phyloP scores from a whole-genome alignment of 2,888 invertebrate genomes.

The Labia minor region DNA sequence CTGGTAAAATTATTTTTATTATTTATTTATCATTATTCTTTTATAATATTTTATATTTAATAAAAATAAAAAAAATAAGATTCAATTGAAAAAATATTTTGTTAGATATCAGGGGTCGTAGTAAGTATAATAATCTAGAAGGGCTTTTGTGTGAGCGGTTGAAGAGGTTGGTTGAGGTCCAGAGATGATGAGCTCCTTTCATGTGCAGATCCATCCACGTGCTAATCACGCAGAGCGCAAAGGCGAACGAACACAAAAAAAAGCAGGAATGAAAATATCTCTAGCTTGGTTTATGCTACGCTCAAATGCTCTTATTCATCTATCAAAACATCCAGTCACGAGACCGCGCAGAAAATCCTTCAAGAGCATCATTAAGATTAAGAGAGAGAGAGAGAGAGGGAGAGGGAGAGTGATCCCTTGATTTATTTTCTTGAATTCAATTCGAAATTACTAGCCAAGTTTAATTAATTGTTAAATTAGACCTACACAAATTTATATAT shows the following conservation, averaged over 20 bases:
- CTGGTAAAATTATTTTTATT: no score
- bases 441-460: neutral
- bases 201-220: slow-evolving; percentile 7
- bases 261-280: neutral
- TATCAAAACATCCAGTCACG: neutral
- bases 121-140: neutral
- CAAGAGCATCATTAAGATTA: slow-evolving; percentile 4
- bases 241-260: neutral
- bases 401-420: no score
- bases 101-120: no score
- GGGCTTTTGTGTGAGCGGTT: neutral
- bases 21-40: no score
- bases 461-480: no score
- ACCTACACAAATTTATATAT: no score
- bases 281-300: neutral
- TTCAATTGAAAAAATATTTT: no score
- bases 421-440: neutral
- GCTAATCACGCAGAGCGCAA: neutral
- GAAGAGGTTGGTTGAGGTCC: neutral
- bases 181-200: slow-evolving; percentile 7
- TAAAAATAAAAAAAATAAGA: no score
- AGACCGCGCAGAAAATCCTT: neutral
- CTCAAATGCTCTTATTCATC: neutral
- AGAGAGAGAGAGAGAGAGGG: neutral
- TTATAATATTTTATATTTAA: no score